phyloP scores from a whole-genome alignment of 2,888 invertebrate species.

The Cephus runcator region DNA sequence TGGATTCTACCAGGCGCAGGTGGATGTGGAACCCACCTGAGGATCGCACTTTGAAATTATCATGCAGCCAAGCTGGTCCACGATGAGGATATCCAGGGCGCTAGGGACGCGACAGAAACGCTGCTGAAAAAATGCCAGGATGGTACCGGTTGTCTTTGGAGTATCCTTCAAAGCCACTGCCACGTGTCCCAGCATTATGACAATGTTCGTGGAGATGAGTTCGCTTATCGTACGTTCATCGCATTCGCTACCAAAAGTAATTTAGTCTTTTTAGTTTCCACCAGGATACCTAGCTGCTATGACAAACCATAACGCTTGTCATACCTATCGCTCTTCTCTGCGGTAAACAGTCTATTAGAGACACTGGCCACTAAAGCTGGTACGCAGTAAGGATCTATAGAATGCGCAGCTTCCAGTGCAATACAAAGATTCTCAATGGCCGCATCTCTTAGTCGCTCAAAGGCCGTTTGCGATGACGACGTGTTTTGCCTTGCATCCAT shows the following conservation, averaged over 20 bases:
- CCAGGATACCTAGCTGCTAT: neutral
- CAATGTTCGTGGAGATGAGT: constrained; percentile 94
- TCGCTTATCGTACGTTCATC: constrained; percentile 70
- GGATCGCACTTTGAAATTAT: constrained; percentile 92
- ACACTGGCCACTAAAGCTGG: constrained; percentile 96
- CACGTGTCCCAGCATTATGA: constrained; percentile 96
- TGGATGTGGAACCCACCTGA: constrained; percentile 64
- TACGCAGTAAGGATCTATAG: constrained; percentile 91
- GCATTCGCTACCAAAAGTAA: constrained; percentile 34
- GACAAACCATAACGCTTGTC: neutral
- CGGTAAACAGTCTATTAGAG: constrained; percentile 94
- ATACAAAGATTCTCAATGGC: constrained; percentile 96
- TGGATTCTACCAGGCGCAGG: neutral
- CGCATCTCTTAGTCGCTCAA: constrained; percentile 92
- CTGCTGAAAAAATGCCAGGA: constrained; percentile 97
- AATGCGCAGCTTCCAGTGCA: constrained; percentile 90
- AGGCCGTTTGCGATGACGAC: constrained; percentile 75
- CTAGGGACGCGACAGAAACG: constrained; percentile 93
- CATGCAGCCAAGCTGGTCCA: constrained; percentile 98
- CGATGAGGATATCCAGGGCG: constrained; percentile 91
- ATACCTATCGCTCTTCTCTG: constrained; percentile 87
- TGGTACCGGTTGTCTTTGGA: constrained; percentile 93
- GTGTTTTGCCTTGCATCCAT: constrained; percentile 67
- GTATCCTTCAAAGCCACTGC: constrained; percentile 94
- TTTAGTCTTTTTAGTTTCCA: neutral